A percentile compares a stretch with the other conserved stretches of the same genome.
phyloP scores from a whole-genome alignment of 2,888 invertebrate genomes.

The Lithophane leautieri region DNA sequence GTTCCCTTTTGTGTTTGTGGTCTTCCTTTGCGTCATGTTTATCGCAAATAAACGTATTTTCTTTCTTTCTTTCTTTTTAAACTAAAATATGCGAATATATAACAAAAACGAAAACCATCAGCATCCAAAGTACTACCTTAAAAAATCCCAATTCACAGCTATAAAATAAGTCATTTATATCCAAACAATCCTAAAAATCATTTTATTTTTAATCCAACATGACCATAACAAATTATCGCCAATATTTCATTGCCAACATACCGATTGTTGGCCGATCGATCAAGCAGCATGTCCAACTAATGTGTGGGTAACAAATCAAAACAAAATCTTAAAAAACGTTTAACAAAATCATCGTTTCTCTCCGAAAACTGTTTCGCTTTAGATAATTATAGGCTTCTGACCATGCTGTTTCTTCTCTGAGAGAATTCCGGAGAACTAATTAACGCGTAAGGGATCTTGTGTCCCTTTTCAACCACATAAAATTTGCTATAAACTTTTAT shows the following conservation, averaged over 20 bases:
- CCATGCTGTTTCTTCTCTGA: conserved; percentile 71
- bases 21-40: no score
- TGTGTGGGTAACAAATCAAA: conserved; percentile 88
- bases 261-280: conserved; percentile 63
- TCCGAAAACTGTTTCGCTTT: conserved; percentile 86
- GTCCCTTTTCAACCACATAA: conserved; percentile 57
- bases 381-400: conserved; percentile 88
- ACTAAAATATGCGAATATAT: no score
- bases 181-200: conserved; percentile 21
- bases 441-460: conserved; percentile 71
- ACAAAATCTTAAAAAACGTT: conserved; percentile 86
- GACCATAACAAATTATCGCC: conserved; percentile 43
- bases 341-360: conserved; percentile 88
- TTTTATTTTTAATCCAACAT: conserved; percentile 32
- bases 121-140: not conserved
- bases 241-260: conserved; percentile 53
- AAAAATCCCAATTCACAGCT: conserved; percentile 14
- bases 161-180: conserved; percentile 25
- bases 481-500: conserved; percentile 60
- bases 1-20: no score
- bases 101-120: not conserved
- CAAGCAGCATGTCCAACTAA: conserved; percentile 72
- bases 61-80: no score
- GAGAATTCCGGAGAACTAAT: conserved; percentile 82
- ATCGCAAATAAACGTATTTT: no score